These are phyloP conservation scores for Agrenia bidenticulata DNA, from an alignment of 2,888 invertebrate genomes.

Conservation along the genomic window DNA sequence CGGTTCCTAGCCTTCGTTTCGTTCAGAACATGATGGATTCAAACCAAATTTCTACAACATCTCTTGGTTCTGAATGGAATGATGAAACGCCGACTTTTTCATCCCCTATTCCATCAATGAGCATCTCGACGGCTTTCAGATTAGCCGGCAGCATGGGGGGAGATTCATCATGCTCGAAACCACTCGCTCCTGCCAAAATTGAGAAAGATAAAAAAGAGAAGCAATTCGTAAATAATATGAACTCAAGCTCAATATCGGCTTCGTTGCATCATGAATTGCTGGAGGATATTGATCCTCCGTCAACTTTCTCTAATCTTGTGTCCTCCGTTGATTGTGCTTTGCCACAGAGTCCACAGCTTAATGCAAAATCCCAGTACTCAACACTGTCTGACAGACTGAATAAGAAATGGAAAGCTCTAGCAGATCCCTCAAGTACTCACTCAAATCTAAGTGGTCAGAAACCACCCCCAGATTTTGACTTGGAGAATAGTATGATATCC, in stretches of 20 bases:
- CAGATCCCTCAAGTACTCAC: conserved; percentile 33
- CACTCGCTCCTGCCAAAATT: conserved; percentile 1
- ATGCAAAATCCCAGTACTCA: conserved; percentile 26
- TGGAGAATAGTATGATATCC: conserved; percentile 52
- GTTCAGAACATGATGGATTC: conserved; percentile 16
- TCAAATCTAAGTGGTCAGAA: conserved; percentile 45
- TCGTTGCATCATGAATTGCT: conserved; percentile 31
- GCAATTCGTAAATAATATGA: conserved; percentile 21
- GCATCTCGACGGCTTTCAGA: conserved; percentile 42
- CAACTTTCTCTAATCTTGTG: conserved; percentile 39
- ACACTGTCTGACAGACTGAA: conserved; percentile 32
- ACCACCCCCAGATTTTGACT: conserved; percentile 45
- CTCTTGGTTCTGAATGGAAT: conserved; percentile 48
- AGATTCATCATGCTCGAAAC: conserved; percentile 29
- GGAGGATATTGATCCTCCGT: conserved; percentile 44
- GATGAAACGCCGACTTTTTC: conserved; percentile 50
- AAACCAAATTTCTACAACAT: conserved; percentile 43
- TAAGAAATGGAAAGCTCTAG: conserved; percentile 34
- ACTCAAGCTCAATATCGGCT: conserved; percentile 31
- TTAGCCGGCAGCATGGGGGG: conserved; percentile 29
- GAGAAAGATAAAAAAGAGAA: background rate
- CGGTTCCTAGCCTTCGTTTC: no score
- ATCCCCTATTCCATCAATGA: conserved; percentile 48
- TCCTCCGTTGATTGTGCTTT: conserved; percentile 37
- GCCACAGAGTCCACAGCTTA: conserved; percentile 27